A percentile compares a stretch with the other conserved stretches of the same genome.
Evolutionary conservation across 2,888 invertebrate species (phyloP).

Genomic region (Scelioninae gen. 2): DNA sequence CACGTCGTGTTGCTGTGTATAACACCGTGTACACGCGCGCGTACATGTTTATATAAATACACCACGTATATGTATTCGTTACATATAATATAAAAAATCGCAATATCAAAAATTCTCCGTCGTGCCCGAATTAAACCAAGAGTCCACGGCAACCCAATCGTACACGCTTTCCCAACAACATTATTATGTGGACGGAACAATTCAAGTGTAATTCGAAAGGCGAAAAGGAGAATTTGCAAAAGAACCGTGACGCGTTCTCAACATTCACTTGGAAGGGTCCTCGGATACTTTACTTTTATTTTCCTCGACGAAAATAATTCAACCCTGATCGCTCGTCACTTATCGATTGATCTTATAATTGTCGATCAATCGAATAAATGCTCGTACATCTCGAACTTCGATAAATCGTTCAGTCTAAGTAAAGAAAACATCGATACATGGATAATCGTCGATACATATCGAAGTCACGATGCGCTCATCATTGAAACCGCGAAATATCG

Average conservation of each 20-base stretch:
- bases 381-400: too few relatives aligned
- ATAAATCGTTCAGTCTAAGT: too few relatives aligned
- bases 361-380: too few relatives aligned
- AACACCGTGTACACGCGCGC: not conserved
- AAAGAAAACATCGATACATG: too few relatives aligned
- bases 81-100: constrained; percentile 51
- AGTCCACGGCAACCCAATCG: constrained; percentile 50
- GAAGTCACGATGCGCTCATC: too few relatives aligned
- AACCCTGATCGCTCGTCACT: not conserved
- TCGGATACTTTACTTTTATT: constrained; percentile 39
- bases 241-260: constrained; percentile 57
- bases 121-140: constrained; percentile 48
- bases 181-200: constrained; percentile 54
- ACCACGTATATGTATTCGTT: constrained; percentile 27
- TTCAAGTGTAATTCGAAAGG: constrained; percentile 52
- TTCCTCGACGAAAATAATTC: constrained; percentile 42
- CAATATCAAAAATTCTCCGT: constrained; percentile 47
- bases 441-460: too few relatives aligned
- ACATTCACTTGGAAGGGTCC: constrained; percentile 46
- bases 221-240: constrained; percentile 54
- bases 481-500: too few relatives aligned
- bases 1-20: constrained; percentile 16
- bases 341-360: too few relatives aligned
- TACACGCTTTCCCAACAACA: constrained; percentile 41
- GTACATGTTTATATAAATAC: constrained; percentile 5